These are phyloP conservation scores for Cyprinodon tularosa DNA, from an alignment of 2,113 vertebrate genomes.

Conservation along the genomic window DNA sequence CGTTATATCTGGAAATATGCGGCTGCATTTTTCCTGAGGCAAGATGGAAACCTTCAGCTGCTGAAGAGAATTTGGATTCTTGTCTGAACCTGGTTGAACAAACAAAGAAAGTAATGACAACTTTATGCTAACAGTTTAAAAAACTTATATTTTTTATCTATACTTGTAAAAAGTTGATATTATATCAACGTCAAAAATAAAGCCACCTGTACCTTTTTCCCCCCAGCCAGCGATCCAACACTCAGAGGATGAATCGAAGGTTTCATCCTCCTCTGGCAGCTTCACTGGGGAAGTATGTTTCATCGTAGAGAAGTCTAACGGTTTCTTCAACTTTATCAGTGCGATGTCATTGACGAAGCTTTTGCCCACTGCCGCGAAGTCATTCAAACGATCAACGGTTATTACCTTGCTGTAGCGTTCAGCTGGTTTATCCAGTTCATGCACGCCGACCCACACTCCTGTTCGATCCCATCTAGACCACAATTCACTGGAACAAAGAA, in stretches of 20 bases:
- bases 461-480: rapidly evolving
- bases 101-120: neutral
- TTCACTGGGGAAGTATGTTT: rapidly evolving
- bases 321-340: slow-evolving; percentile 6
- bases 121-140: neutral
- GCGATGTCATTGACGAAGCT: slow-evolving; percentile 25
- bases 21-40: neutral
- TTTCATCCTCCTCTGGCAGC: rapidly evolving
- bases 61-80: slow-evolving; percentile 24
- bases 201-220: rapidly evolving
- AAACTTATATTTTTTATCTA: no score
- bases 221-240: slow-evolving; percentile 63
- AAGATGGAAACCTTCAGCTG: slow-evolving; percentile 36
- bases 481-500: neutral
- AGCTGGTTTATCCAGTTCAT: rapidly evolving
- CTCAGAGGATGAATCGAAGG: neutral
- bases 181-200: neutral
- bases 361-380: rapidly evolving
- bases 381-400: rapidly evolving
- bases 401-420: rapidly evolving
- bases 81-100: slow-evolving; percentile 11
- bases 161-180: neutral
- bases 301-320: rapidly evolving
- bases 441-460: rapidly evolving
- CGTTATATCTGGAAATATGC: rapidly evolving